These are phyloP conservation scores for Tachuris rubrigastra DNA, from an alignment of 2,113 vertebrate genomes.

Conservation along the genomic window DNA sequence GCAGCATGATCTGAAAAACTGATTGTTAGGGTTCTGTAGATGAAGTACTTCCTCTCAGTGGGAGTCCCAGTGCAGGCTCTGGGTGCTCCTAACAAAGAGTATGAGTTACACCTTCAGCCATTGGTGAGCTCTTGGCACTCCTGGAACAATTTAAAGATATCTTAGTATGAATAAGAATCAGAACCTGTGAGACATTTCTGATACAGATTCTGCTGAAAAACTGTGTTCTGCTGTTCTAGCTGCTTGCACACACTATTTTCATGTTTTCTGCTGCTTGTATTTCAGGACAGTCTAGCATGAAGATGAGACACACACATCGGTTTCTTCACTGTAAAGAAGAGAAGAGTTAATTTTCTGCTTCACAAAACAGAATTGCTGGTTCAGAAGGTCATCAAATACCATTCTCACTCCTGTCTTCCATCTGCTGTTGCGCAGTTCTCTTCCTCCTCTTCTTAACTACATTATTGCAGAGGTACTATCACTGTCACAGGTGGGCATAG, in stretches of 20 bases:
- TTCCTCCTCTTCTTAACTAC: background rate
- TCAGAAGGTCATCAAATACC: constrained; percentile 24
- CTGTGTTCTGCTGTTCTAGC: background rate
- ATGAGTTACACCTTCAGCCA: background rate
- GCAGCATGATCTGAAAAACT: background rate
- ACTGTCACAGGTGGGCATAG: background rate
- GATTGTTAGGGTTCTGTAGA: background rate
- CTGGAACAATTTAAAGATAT: background rate
- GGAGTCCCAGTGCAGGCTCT: background rate
- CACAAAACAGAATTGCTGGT: constrained; percentile 41
- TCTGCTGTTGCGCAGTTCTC: background rate
- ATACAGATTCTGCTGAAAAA: background rate
- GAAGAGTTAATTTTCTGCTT: constrained; percentile 61
- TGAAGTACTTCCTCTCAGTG: background rate
- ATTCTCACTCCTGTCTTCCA: too few species aligned
- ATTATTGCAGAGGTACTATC: background rate
- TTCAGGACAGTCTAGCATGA: background rate
- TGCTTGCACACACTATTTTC: background rate
- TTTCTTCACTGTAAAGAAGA: background rate
- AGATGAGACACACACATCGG: background rate
- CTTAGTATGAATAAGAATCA: background rate
- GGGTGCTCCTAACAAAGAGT: background rate
- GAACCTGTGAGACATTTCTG: background rate
- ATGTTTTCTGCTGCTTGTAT: background rate
- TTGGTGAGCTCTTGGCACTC: background rate